Percentiles rank a stretch among this genome's conserved stretches.
Evolutionary conservation across 2,888 invertebrate genomes (phyloP).

Genomic region (Bellardia pandia): DNA sequence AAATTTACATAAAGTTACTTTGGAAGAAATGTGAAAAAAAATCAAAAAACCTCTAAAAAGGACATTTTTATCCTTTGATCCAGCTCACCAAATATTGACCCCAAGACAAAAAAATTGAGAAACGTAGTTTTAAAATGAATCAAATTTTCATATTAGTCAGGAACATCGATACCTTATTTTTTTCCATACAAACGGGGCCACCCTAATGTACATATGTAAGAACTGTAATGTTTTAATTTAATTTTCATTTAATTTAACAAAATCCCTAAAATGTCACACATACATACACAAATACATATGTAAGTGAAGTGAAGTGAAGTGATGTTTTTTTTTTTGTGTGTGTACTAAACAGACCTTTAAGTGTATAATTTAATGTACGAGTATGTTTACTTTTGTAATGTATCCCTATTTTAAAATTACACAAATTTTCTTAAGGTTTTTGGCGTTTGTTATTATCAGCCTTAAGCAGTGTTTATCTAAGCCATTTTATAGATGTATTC

Average conservation of each 20-base stretch:
- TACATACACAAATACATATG: background rate
- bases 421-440: background rate
- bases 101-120: no score
- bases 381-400: background rate
- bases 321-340: background rate
- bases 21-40: no score
- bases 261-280: slow-evolving; percentile 1
- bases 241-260: background rate
- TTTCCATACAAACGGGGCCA: no score
- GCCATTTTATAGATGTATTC: slow-evolving; percentile 27
- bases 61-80: no score
- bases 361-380: background rate
- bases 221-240: slow-evolving; percentile 9
- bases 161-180: no score
- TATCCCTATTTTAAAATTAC: background rate
- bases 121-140: no score
- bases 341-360: background rate
- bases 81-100: no score
- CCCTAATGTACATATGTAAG: background rate
- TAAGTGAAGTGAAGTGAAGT: background rate
- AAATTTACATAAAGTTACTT: no score
- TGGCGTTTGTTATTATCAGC: background rate
- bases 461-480: slow-evolving; percentile 11
- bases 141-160: no score
- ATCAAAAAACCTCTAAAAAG: no score